Conservation (phyloP, 2,797 vertebrate genomes). For the Myotis planiceps region DNA sequence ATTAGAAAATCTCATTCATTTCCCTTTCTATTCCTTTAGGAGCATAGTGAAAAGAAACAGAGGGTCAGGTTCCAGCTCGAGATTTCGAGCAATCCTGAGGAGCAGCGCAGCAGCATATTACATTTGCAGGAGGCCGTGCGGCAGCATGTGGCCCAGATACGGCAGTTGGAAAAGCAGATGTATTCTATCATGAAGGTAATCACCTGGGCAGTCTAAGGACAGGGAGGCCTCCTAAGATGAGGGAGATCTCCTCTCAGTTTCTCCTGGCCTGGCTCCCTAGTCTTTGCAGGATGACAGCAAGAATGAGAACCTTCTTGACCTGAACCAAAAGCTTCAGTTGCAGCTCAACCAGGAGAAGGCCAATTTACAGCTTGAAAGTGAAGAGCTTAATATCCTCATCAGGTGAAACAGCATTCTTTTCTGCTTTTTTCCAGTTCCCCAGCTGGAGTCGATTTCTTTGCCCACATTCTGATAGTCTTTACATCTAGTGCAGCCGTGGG, state of each 20-base stretch:
- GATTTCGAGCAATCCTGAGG: slow-evolving; percentile 98
- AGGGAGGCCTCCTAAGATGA: neutral
- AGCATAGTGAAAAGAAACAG: slow-evolving; percentile 99
- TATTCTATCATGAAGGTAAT: slow-evolving; percentile 96
- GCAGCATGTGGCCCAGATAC: slow-evolving; percentile 96
- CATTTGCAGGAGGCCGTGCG: slow-evolving; percentile 97
- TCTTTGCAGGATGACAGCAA: slow-evolving; percentile 93
- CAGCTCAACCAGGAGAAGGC: slow-evolving; percentile 97
- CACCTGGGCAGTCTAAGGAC: neutral
- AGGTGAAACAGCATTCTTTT: slow-evolving; percentile 86
- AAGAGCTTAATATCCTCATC: slow-evolving; percentile 99
- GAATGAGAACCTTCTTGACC: slow-evolving; percentile 91
- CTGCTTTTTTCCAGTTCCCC: slow-evolving; percentile 89
- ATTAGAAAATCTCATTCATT: neutral
- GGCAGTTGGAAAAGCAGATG: slow-evolving; percentile 97
- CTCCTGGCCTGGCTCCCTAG: slow-evolving; percentile 82
- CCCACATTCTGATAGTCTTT: neutral
- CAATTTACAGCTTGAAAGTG: slow-evolving; percentile 96
- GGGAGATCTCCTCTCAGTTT: neutral
- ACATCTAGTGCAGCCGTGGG: no score
- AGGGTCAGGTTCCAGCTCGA: slow-evolving; percentile 98
- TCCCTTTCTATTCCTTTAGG: slow-evolving; percentile 84
- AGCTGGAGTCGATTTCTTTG: neutral
- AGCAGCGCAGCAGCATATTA: slow-evolving; percentile 98
- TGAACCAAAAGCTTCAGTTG: slow-evolving; percentile 94